A percentile compares a stretch with the other conserved stretches of the same genome.
These are phyloP conservation scores for Passerina amoena DNA, from an alignment of 2,113 vertebrate species.

Conservation along the genomic window DNA sequence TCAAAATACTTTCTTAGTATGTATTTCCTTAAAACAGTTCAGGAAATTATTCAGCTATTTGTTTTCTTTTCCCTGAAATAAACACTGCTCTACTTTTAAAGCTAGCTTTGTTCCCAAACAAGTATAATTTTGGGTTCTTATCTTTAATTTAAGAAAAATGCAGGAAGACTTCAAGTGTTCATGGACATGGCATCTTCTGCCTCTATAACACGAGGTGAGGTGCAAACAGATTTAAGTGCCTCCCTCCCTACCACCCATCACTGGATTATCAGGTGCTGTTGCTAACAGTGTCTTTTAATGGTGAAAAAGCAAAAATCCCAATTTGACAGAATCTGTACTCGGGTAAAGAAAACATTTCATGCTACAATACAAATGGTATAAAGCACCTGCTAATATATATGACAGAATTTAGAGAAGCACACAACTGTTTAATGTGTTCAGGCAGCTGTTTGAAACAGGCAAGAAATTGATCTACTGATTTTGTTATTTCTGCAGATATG, in stretches of 20 bases:
- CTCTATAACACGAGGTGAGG: constrained; percentile 24
- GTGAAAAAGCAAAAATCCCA: not conserved
- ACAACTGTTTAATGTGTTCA: not conserved
- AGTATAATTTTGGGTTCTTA: not conserved
- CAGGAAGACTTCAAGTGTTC: not conserved
- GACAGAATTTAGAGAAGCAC: not conserved
- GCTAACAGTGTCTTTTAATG: not conserved
- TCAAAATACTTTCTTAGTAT: not conserved
- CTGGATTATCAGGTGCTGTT: not conserved
- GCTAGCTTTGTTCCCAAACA: not conserved
- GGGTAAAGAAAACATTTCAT: not conserved
- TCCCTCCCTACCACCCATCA: not conserved
- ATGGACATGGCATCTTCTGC: constrained; percentile 3
- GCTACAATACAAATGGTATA: not conserved
- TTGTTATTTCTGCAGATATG: not conserved
- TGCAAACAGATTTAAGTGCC: not conserved
- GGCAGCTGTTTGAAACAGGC: not conserved
- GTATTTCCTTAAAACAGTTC: not conserved
- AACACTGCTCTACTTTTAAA: not conserved
- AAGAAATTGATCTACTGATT: not conserved
- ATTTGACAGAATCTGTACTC: not conserved
- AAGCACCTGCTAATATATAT: not conserved
- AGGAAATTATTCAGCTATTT: not conserved
- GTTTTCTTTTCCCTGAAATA: not conserved
- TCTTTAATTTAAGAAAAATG: constrained; percentile 19